phyloP scores from a whole-genome alignment of 2,113 vertebrate species.

The Carassius auratus region DNA sequence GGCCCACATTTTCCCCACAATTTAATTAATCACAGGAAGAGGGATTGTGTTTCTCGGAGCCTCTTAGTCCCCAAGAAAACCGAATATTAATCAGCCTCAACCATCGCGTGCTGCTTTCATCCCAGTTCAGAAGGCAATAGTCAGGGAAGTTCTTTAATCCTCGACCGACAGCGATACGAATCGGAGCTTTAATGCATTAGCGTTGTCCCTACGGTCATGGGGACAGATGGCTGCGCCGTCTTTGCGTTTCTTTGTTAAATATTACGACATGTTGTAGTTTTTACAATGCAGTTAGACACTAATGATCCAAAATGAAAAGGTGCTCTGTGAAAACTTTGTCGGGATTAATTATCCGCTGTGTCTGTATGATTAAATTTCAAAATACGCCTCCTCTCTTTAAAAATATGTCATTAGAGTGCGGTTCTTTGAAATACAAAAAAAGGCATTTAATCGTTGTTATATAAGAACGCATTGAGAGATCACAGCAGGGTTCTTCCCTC shows the following conservation, averaged over 20 bases:
- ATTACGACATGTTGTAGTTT: constrained; percentile 35
- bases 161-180: neutral
- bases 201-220: neutral
- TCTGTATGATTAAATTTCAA: neutral
- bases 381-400: constrained; percentile 14
- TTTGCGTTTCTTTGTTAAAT: constrained; percentile 22
- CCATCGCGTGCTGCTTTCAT: constrained; percentile 14
- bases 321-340: neutral
- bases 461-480: constrained; percentile 4
- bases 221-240: constrained; percentile 25
- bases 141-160: constrained; percentile 24
- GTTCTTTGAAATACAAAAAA: constrained; percentile 26
- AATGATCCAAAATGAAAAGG: constrained; percentile 18
- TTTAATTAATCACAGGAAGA: constrained; percentile 45
- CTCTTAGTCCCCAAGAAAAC: neutral
- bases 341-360: neutral
- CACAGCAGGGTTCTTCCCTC: neutral
- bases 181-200: constrained; percentile 23
- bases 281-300: constrained; percentile 14
- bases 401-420: constrained; percentile 20
- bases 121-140: neutral
- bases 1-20: constrained; percentile 8
- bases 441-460: neutral
- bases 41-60: neutral
- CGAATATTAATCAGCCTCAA: constrained; percentile 27